Conservation (phyloP, 1,140 invertebrate species). For the Neodiprion lecontei region DNA sequence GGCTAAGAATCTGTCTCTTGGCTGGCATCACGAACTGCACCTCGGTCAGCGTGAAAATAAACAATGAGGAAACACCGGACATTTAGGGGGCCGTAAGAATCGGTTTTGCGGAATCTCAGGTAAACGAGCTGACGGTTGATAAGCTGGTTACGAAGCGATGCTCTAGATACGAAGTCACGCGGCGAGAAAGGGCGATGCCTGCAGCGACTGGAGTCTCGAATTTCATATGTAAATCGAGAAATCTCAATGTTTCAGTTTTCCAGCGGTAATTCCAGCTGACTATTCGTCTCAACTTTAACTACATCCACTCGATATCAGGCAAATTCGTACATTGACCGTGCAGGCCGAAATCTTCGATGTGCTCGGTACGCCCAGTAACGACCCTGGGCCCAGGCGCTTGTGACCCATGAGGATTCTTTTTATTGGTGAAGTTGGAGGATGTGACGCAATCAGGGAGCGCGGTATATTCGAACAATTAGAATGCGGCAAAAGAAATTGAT, state of each 20-base stretch:
- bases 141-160: background rate
- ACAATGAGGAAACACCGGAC: background rate
- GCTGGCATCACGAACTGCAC: background rate
- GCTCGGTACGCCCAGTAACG: no score
- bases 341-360: no score
- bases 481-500: background rate
- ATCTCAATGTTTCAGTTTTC: no score
- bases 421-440: constrained; percentile 16
- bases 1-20: background rate
- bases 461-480: background rate
- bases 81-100: background rate
- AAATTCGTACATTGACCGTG: no score
- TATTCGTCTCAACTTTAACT: no score
- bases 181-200: no score
- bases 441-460: background rate
- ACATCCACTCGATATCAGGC: no score
- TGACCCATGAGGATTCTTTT: background rate
- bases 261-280: no score
- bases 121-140: background rate
- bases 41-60: background rate
- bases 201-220: no score
- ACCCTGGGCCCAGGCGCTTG: no score
- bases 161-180: background rate
- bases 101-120: background rate
- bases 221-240: no score